Evolutionary conservation across 2,113 vertebrate genomes (phyloP).

Genomic region (Myrmecophaga tridactyla): DNA sequence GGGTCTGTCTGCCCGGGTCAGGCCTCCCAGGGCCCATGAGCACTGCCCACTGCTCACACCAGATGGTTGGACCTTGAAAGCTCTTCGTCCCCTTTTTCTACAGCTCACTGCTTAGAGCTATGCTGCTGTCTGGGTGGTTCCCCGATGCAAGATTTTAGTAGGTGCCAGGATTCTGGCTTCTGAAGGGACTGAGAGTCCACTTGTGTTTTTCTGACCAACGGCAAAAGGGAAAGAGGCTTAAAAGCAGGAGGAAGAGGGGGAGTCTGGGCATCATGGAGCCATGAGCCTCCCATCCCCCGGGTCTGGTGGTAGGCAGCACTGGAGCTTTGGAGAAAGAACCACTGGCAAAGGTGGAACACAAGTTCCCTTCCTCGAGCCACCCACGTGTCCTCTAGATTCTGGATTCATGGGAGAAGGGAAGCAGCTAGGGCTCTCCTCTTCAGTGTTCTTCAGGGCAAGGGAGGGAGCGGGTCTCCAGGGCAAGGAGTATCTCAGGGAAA

Average conservation of each 20-base stretch:
- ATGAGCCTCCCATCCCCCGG: background rate
- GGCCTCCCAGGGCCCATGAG: background rate
- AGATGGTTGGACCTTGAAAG: background rate
- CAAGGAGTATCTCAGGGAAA: background rate
- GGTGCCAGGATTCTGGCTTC: background rate
- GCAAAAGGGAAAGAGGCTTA: background rate
- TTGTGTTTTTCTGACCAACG: background rate
- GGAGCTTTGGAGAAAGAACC: background rate
- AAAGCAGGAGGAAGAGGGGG: background rate
- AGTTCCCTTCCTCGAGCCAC: background rate
- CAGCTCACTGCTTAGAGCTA: background rate
- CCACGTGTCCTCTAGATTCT: background rate
- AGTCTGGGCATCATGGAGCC: background rate
- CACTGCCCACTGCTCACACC: background rate
- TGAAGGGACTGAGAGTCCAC: background rate
- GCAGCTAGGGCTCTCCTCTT: background rate
- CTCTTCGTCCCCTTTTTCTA: background rate
- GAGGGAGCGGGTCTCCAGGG: background rate
- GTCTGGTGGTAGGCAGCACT: background rate
- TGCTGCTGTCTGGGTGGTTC: background rate
- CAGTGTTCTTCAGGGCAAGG: background rate
- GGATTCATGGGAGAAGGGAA: background rate
- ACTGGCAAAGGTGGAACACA: background rate
- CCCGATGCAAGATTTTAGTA: background rate
- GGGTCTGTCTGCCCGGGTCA: rapidly evolving